Conservation (phyloP, 1,140 invertebrate genomes). For the Teleogryllus occipitalis region DNA sequence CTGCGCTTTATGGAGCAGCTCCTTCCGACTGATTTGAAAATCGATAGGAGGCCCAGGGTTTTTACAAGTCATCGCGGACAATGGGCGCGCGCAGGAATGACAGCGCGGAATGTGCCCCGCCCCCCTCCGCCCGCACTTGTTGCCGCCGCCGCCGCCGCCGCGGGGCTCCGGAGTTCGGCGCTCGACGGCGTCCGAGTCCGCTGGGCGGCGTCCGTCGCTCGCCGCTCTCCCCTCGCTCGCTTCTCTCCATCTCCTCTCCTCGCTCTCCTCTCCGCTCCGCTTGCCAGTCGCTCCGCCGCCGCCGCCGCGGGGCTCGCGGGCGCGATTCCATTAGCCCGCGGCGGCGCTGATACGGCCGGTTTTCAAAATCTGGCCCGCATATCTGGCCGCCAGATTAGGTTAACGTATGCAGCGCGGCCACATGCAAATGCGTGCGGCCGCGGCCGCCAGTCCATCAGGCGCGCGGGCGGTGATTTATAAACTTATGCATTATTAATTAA, state of each 20-base stretch:
- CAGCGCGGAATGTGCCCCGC: neutral
- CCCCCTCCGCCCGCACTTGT: neutral
- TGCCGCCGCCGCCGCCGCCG: neutral
- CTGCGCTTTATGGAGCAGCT: too few relatives aligned
- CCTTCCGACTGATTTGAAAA: too few relatives aligned
- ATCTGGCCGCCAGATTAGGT: neutral
- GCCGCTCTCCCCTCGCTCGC: neutral
- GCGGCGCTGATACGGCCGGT: neutral
- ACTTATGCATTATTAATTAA: constrained; percentile 6
- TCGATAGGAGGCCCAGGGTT: too few relatives aligned
- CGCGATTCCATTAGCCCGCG: constrained; percentile 2
- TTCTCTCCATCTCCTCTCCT: neutral
- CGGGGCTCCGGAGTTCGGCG: too few relatives aligned
- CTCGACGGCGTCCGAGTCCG: neutral
- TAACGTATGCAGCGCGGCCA: neutral
- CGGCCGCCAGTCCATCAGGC: neutral
- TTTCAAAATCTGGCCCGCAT: constrained; percentile 3
- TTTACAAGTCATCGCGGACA: too few relatives aligned
- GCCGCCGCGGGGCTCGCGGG: neutral
- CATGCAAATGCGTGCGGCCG: constrained; percentile 2
- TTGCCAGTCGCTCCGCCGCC: too few relatives aligned
- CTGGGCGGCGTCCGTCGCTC: neutral
- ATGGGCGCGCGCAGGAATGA: neutral
- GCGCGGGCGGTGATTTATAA: constrained; percentile 3
- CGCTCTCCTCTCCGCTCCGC: neutral